A percentile compares a stretch with the other conserved stretches of the same genome.
phyloP scores from a whole-genome alignment of 2,888 invertebrate species.

The Dynastes grantii region DNA sequence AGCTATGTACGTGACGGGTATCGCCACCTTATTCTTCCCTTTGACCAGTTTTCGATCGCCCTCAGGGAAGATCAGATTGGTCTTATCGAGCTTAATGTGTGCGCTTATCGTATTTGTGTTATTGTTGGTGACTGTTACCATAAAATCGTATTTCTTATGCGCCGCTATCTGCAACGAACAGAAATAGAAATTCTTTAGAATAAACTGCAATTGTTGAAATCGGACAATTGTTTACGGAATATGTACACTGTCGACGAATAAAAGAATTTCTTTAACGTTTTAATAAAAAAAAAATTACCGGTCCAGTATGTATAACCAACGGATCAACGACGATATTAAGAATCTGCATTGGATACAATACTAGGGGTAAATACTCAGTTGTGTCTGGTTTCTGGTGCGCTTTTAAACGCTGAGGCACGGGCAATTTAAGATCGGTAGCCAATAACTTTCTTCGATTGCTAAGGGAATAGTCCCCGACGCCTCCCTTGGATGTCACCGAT shows the following conservation, averaged over 20 bases:
- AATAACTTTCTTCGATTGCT: neutral
- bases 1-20: neutral
- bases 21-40: neutral
- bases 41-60: neutral
- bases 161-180: conserved; percentile 56
- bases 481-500: conserved; percentile 5
- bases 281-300: conserved; percentile 56
- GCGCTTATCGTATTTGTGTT: conserved; percentile 55
- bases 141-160: conserved; percentile 62
- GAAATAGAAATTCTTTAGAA: neutral
- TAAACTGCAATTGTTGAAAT: too few relatives aligned
- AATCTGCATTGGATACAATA: conserved; percentile 68
- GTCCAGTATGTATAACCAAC: conserved; percentile 61
- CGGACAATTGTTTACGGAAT: too few relatives aligned
- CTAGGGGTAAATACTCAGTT: conserved; percentile 58
- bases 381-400: neutral
- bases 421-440: neutral
- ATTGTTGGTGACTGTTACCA: conserved; percentile 65
- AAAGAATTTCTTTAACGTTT: too few relatives aligned
- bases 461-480: conserved; percentile 16
- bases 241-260: too few relatives aligned
- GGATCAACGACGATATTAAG: conserved; percentile 66
- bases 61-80: conserved; percentile 66
- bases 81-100: conserved; percentile 62
- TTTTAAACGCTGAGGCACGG: neutral